phyloP scores from a whole-genome alignment of 2,888 invertebrate genomes.

The Chrysina gloriosa region DNA sequence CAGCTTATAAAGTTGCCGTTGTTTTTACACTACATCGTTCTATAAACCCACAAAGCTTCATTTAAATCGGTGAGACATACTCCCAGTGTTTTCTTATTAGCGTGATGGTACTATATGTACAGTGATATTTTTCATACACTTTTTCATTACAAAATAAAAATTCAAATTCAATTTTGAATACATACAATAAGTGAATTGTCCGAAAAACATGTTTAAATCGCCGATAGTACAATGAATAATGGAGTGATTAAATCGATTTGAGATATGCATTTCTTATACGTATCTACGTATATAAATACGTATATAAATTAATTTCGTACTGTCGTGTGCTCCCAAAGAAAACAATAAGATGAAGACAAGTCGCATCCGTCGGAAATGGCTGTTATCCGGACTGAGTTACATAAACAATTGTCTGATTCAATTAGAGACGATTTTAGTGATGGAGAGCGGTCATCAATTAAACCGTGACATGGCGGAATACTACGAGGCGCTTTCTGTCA shows the following conservation, averaged over 20 bases:
- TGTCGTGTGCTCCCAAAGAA: constrained; percentile 2
- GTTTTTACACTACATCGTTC: too few relatives aligned
- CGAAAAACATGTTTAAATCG: too few relatives aligned
- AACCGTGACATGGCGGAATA: constrained; percentile 39
- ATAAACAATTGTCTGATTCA: constrained; percentile 51
- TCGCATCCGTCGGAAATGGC: constrained; percentile 52
- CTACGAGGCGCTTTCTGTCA: constrained; percentile 44
- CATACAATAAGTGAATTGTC: too few relatives aligned
- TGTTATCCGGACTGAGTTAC: constrained; percentile 51
- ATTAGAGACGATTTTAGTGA: constrained; percentile 52
- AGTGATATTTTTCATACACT: background rate
- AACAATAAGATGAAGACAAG: constrained; percentile 16
- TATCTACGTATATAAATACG: background rate
- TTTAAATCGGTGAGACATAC: too few relatives aligned
- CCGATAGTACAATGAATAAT: too few relatives aligned
- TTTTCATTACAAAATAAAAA: background rate
- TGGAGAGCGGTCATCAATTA: constrained; percentile 47
- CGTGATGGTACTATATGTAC: background rate
- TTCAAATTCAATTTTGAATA: background rate
- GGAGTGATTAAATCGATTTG: too few relatives aligned
- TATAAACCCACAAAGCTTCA: too few relatives aligned
- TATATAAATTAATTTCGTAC: background rate
- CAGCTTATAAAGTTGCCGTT: too few relatives aligned
- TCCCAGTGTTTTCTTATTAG: too few relatives aligned
- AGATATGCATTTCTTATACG: background rate